Conservation (phyloP, 2,797 vertebrate species). For the Neoniphon sammara region DNA sequence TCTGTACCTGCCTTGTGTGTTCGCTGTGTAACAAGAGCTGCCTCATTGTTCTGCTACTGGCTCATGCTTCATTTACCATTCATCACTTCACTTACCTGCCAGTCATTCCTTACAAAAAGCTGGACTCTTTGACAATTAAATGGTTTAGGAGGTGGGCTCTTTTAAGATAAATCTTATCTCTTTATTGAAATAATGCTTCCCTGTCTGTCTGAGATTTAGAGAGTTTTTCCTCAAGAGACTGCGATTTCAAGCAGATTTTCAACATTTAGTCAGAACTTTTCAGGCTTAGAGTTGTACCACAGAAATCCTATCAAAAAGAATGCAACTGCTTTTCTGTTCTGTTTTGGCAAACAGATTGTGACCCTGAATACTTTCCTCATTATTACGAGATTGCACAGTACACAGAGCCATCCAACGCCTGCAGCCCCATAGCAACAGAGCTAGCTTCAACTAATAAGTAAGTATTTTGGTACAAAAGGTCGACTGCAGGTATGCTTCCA, state of each 20-base stretch:
- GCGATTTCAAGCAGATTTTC: too few relatives aligned
- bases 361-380: conserved; percentile 55
- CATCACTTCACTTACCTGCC: conserved; percentile 39
- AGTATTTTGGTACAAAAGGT: conserved; percentile 85
- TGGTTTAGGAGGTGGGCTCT: neutral
- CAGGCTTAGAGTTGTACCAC: conserved; percentile 12
- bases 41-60: conserved; percentile 57
- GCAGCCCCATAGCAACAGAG: conserved; percentile 81
- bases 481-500: conserved; percentile 75
- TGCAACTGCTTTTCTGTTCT: conserved; percentile 24
- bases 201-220: too few relatives aligned
- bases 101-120: conserved; percentile 46
- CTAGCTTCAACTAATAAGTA: conserved; percentile 80
- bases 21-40: conserved; percentile 69
- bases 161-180: neutral
- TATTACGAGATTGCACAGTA: conserved; percentile 65
- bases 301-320: conserved; percentile 11
- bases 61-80: conserved; percentile 46
- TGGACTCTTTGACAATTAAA: neutral
- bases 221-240: too few relatives aligned
- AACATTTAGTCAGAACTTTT: too few relatives aligned
- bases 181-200: too few relatives aligned
- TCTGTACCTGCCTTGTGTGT: conserved; percentile 69
- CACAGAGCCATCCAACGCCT: conserved; percentile 61
- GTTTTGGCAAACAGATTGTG: conserved; percentile 37